These are phyloP conservation scores for Argyrosomus japonicus DNA, from an alignment of 2,113 vertebrate genomes.

Conservation along the genomic window DNA sequence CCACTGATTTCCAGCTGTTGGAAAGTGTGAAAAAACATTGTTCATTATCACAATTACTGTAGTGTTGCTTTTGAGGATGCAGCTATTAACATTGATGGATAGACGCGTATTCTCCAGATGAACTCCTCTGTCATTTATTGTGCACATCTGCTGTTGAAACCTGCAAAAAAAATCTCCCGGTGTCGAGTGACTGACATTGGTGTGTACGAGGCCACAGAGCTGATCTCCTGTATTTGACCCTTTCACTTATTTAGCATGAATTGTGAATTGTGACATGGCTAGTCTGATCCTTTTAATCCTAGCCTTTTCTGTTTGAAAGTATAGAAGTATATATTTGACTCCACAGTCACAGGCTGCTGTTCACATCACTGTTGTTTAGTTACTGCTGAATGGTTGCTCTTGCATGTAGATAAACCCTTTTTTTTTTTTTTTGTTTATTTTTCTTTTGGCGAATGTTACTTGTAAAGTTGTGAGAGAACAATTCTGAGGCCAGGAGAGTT, in stretches of 20 bases:
- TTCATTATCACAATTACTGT: background rate
- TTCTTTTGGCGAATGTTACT: slow-evolving; percentile 10
- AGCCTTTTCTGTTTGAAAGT: slow-evolving; percentile 11
- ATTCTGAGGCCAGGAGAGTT: background rate
- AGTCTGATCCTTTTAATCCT: background rate
- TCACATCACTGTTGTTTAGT: slow-evolving; percentile 51
- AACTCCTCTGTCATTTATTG: background rate
- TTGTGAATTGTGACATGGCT: slow-evolving; percentile 52
- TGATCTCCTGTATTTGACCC: slow-evolving; percentile 21
- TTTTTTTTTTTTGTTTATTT: background rate
- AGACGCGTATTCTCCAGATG: background rate
- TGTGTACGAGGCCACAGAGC: slow-evolving; percentile 37
- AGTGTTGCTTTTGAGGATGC: background rate
- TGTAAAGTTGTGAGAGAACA: slow-evolving; percentile 40
- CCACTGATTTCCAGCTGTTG: slow-evolving; percentile 13
- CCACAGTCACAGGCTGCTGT: slow-evolving; percentile 35
- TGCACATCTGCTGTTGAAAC: background rate
- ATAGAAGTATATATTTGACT: slow-evolving; percentile 22
- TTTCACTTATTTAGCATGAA: slow-evolving; percentile 53
- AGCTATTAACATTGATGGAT: background rate
- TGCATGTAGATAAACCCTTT: slow-evolving; percentile 57
- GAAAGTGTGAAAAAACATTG: background rate
- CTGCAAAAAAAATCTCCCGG: background rate
- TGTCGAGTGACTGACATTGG: background rate
- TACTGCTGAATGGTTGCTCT: slow-evolving; percentile 46